Percentiles rank a stretch among this genome's conserved stretches.
phyloP scores from a whole-genome alignment of 1,140 invertebrate species.

The Hirudo medicinalis region DNA sequence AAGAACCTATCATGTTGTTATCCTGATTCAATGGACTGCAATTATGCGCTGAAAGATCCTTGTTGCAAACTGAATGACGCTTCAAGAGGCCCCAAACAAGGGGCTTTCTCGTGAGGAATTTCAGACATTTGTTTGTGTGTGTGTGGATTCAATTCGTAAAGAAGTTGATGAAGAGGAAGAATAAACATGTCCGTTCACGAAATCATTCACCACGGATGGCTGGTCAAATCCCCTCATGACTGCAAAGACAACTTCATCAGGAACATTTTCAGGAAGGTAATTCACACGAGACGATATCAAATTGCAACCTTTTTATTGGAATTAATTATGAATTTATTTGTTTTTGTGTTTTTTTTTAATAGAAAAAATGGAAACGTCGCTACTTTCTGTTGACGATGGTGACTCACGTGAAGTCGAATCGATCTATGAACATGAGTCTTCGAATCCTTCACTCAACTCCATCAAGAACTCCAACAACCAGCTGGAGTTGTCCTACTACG shows the following conservation, averaged over 20 bases:
- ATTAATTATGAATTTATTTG: too few relatives aligned
- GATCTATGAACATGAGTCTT: not conserved
- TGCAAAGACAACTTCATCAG: not conserved
- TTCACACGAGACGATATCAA: not conserved
- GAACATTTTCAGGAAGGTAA: constrained; percentile 5
- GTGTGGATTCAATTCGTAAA: too few relatives aligned
- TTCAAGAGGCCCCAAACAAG: too few relatives aligned
- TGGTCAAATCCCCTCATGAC: constrained; percentile 4
- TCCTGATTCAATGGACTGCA: too few relatives aligned
- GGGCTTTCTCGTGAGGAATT: too few relatives aligned
- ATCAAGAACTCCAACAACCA: not conserved
- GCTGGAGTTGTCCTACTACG: constrained; percentile 12
- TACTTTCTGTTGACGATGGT: not conserved
- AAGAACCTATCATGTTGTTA: too few relatives aligned
- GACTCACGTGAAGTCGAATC: not conserved
- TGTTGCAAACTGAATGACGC: too few relatives aligned
- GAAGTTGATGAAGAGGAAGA: not conserved
- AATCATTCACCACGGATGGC: constrained; percentile 5
- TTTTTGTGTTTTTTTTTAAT: too few relatives aligned
- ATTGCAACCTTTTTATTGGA: too few relatives aligned
- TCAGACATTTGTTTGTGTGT: too few relatives aligned
- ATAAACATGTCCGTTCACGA: not conserved
- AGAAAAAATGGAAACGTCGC: constrained; percentile 5
- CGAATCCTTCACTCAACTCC: not conserved
- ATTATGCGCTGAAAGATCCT: too few relatives aligned